These are phyloP conservation scores for Tachyglossus aculeatus DNA, from an alignment of 2,797 vertebrate species.

Conservation along the genomic window DNA sequence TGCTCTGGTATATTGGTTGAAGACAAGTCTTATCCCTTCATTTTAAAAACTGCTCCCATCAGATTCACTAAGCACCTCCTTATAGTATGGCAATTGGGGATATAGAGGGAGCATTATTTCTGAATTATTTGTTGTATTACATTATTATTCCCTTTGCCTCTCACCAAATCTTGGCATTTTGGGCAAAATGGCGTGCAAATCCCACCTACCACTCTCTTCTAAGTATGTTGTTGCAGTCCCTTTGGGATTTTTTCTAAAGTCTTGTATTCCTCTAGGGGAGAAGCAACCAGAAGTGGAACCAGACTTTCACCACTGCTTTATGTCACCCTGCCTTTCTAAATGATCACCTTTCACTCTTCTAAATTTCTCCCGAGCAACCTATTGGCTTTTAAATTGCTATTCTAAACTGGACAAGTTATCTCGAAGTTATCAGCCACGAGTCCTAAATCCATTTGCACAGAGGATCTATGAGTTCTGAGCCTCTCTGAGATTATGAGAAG, in stretches of 20 bases:
- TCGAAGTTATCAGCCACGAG: slow-evolving; percentile 49
- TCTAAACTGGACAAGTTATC: slow-evolving; percentile 24
- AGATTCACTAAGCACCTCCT: not conserved
- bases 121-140: not conserved
- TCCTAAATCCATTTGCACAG: slow-evolving; percentile 51
- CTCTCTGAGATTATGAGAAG: slow-evolving; percentile 58
- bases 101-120: not conserved
- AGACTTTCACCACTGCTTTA: slow-evolving; percentile 51
- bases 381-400: slow-evolving; percentile 49
- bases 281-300: slow-evolving; percentile 44
- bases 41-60: not conserved
- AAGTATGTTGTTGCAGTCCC: slow-evolving; percentile 31
- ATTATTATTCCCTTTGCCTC: not conserved
- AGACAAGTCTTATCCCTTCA: not conserved
- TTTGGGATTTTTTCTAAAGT: slow-evolving; percentile 40
- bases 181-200: slow-evolving; percentile 15
- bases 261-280: slow-evolving; percentile 10
- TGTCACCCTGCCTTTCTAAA: slow-evolving; percentile 35
- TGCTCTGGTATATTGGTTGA: not conserved
- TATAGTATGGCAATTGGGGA: not conserved
- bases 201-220: slow-evolving; percentile 21
- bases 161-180: slow-evolving; percentile 15
- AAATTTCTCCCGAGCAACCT: slow-evolving; percentile 29
- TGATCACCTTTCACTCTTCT: slow-evolving; percentile 37
- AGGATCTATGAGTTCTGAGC: slow-evolving; percentile 28